Conservation (phyloP, 2,797 vertebrate genomes). For the Acridotheres tristis region DNA sequence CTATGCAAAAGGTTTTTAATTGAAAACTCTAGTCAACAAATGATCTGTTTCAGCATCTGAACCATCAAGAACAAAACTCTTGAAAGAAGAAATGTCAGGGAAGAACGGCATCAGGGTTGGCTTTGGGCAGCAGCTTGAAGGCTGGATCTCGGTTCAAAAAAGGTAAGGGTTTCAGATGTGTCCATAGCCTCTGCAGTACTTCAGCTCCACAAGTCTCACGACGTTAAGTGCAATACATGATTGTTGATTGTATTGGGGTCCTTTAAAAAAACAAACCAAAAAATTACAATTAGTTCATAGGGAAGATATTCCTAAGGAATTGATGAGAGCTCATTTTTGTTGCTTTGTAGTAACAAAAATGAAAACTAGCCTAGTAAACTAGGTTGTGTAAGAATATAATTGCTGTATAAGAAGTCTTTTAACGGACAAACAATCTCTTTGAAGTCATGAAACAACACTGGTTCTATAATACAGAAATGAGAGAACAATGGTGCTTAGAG, state of each 20-base stretch:
- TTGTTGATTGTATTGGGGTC: background rate
- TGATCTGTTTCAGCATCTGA: background rate
- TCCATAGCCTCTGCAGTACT: background rate
- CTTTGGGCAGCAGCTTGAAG: background rate
- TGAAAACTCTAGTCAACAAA: background rate
- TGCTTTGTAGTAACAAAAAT: background rate
- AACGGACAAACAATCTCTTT: background rate
- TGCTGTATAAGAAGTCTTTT: background rate
- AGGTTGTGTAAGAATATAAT: background rate
- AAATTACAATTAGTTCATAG: background rate
- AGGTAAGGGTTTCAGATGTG: background rate
- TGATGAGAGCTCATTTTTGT: background rate
- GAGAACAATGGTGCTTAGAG: background rate
- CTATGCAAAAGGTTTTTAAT: slow-evolving; percentile 59
- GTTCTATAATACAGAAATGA: background rate
- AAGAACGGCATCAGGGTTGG: background rate
- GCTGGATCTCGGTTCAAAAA: background rate
- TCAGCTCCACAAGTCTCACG: background rate
- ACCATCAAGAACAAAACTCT: background rate
- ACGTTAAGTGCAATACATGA: background rate
- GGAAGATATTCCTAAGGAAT: background rate
- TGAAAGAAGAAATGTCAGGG: background rate
- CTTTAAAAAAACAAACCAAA: background rate
- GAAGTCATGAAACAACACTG: background rate
- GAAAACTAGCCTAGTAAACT: background rate